Base-by-base conservation (phyloP, 2,888 invertebrate genomes). In the Corbicula japonica region DNA sequence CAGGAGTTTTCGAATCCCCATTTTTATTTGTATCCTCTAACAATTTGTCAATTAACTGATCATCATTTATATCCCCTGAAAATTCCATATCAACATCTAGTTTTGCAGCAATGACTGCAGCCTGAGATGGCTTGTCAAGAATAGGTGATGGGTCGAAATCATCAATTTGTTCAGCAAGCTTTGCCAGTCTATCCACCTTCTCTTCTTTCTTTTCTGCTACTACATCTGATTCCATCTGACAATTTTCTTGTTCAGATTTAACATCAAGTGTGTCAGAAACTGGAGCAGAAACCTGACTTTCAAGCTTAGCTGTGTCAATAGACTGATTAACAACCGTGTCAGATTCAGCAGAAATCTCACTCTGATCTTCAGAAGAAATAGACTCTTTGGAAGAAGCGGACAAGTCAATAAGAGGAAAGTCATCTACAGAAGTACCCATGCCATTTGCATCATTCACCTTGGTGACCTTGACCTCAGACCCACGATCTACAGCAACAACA, bases 81-180 rank as follows among this genome's bases (percentile, higher is more conserved):
- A 71, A 70, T 46, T 65, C 32, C 18, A 28, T 35, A 48, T 34
- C 30, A 4, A 44, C n/a, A n/a, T n/a, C n/a, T n/a, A n/a, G n/a
- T n/a, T n/a, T n/a, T n/a, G n/a, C 28, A 0, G 41, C 61, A 44
- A n/a, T 35, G 12, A 41, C 35, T 34, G 4, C 28, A 26, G 61
- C 21, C 41, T 46, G 38, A 28, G 35, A 30, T 26, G 46, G 32
- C 23, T 56, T 63, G n/a, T 61, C 44, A n/a, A 63, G 54, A 10
- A 68, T 46, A 3, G 63, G 56, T 30, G 66, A 62, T 38, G 79
- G 74, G 52, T 79, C 79, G 52, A 83, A 83, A 72, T 74, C 74
- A 66, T 83, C 83, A 60, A 83, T 83, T 46, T 80, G 76, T 60
- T 76, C 32, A 26, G 83, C 72, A 38, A 83, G 66, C 35, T 52